These are phyloP conservation scores for Papilio dardanus DNA, from an alignment of 1,140 invertebrate species.

Conservation along the genomic window DNA sequence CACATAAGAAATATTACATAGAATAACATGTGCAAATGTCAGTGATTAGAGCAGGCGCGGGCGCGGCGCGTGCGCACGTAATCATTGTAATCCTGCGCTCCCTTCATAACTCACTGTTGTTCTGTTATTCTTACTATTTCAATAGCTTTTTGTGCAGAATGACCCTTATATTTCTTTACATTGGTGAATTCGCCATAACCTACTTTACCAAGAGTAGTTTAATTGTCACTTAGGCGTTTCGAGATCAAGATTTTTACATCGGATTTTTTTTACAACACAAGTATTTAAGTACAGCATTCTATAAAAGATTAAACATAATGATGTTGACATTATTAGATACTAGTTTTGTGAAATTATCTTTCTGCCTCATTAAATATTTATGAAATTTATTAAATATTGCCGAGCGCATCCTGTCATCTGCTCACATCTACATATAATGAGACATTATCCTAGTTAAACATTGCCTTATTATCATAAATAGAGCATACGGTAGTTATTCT, in stretches of 20 bases:
- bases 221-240: too few species aligned
- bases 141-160: conserved; percentile 18
- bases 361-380: conserved; percentile 16
- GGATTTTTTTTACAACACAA: too few species aligned
- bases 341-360: conserved; percentile 8
- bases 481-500: conserved; percentile 15
- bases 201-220: too few species aligned
- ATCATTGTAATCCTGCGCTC: conserved; percentile 73
- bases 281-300: not conserved
- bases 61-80: conserved; percentile 67
- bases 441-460: conserved; percentile 24
- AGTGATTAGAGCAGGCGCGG: conserved; percentile 70
- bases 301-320: conserved; percentile 2
- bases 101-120: conserved; percentile 45
- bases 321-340: conserved; percentile 8
- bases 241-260: not conserved
- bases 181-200: not conserved
- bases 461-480: conserved; percentile 18
- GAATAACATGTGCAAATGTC: conserved; percentile 78
- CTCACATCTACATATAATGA: conserved; percentile 22
- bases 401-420: conserved; percentile 2
- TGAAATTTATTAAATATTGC: conserved; percentile 16
- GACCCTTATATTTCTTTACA: not conserved
- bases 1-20: conserved; percentile 60
- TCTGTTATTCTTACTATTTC: conserved; percentile 59